Evolutionary conservation across 2,797 vertebrate species (phyloP).

Genomic region (Tenualosa ilisha): DNA sequence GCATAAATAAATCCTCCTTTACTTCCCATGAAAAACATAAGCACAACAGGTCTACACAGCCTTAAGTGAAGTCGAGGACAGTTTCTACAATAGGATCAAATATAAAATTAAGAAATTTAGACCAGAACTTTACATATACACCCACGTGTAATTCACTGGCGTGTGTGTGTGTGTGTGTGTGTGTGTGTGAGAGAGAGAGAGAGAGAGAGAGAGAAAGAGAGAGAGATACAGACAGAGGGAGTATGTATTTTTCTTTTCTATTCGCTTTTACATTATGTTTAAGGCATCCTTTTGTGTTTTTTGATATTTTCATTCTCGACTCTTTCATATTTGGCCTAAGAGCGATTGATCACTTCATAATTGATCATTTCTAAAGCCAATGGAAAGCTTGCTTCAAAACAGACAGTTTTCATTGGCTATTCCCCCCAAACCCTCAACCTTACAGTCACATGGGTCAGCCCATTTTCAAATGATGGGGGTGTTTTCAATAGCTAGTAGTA

Average conservation of each 20-base stretch:
- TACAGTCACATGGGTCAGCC: slow-evolving; percentile 83
- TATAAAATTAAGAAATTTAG: neutral
- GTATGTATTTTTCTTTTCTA: neutral
- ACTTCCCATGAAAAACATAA: neutral
- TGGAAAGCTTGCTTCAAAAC: slow-evolving; percentile 71
- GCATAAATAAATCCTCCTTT: neutral
- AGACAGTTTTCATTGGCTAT: slow-evolving; percentile 79
- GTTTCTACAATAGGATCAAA: neutral
- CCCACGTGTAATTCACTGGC: no score
- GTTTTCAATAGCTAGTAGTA: slow-evolving; percentile 27
- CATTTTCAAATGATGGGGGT: slow-evolving; percentile 76
- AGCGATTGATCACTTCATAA: slow-evolving; percentile 84
- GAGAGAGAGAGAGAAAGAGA: neutral
- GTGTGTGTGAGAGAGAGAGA: slow-evolving; percentile 6
- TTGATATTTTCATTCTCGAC: slow-evolving; percentile 46
- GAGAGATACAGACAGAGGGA: neutral
- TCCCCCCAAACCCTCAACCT: slow-evolving; percentile 70
- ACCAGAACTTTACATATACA: neutral
- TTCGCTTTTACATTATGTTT: neutral
- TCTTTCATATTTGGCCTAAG: slow-evolving; percentile 75
- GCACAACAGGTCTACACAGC: neutral
- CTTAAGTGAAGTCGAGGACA: neutral
- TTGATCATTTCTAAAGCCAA: slow-evolving; percentile 84
- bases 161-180: slow-evolving; percentile 27
- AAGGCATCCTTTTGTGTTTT: slow-evolving; percentile 12